Evolutionary conservation across 1,140 invertebrate genomes (phyloP).

Genomic region (Dendroctonus valens): DNA sequence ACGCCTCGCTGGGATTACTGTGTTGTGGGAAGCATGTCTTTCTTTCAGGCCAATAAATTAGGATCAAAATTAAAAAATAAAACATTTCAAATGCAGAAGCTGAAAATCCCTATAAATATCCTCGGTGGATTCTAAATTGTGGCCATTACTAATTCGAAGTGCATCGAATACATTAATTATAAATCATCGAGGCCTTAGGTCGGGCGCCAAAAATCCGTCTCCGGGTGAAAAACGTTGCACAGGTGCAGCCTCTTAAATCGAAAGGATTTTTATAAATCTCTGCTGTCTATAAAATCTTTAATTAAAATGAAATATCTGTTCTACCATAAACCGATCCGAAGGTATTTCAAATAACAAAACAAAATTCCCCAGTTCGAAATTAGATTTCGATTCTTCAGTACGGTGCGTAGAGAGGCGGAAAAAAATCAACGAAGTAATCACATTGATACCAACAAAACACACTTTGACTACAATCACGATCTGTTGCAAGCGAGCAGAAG

Average conservation of each 20-base stretch:
- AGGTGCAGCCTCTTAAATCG: constrained; percentile 12
- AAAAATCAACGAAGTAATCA: constrained; percentile 20
- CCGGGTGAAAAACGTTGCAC: constrained; percentile 11
- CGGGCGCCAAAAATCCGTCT: constrained; percentile 16
- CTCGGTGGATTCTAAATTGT: constrained; percentile 9
- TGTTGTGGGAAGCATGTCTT: background rate
- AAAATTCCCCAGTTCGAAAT: background rate
- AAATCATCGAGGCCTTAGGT: constrained; percentile 20
- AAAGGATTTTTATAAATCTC: constrained; percentile 10
- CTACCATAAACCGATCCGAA: no score
- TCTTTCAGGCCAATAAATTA: constrained; percentile 8
- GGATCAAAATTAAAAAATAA: constrained; percentile 8
- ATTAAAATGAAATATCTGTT: constrained; percentile 10
- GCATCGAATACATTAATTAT: constrained; percentile 15
- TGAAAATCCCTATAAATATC: constrained; percentile 18
- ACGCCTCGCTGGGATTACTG: no score
- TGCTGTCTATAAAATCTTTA: constrained; percentile 14
- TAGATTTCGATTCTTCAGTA: constrained; percentile 1
- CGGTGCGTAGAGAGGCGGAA: constrained; percentile 2
- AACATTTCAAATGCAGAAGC: constrained; percentile 10
- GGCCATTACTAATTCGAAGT: constrained; percentile 22
- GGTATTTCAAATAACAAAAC: no score
- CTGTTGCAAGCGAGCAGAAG: constrained; percentile 1
- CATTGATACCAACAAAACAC: constrained; percentile 30
- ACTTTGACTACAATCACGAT: constrained; percentile 25